phyloP scores from a whole-genome alignment of 1,140 invertebrate genomes.

The Diorhabda sublineata region DNA sequence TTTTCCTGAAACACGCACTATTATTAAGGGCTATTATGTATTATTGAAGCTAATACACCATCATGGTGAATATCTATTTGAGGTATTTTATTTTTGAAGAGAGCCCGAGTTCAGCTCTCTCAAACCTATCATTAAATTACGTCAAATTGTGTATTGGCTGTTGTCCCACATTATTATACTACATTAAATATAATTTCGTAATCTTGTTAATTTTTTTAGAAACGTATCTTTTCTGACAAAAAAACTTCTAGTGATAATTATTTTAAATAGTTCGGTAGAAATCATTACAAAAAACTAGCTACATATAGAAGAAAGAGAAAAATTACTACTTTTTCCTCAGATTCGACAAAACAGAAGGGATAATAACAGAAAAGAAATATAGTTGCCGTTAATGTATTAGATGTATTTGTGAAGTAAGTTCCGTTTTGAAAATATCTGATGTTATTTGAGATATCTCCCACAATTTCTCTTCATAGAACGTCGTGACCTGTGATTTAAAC shows the following conservation, averaged over 20 bases:
- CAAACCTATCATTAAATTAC: constrained; percentile 38
- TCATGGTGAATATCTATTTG: constrained; percentile 33
- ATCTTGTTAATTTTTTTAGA: neutral
- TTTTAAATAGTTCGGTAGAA: neutral
- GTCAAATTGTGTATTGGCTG: constrained; percentile 22
- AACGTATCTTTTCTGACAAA: neutral
- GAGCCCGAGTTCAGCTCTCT: constrained; percentile 24
- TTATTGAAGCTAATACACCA: constrained; percentile 46
- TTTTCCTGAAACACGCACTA: constrained; percentile 38
- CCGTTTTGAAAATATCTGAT: too few species aligned
- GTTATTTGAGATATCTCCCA: too few species aligned
- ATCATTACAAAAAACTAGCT: neutral
- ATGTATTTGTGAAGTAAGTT: too few species aligned
- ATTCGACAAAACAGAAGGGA: too few species aligned
- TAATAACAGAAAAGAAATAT: too few species aligned
- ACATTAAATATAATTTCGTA: constrained; percentile 1
- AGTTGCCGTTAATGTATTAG: too few species aligned
- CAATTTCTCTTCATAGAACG: too few species aligned
- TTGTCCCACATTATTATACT: neutral
- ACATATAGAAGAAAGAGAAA: too few species aligned
- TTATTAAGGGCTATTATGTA: constrained; percentile 47
- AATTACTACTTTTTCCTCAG: too few species aligned
- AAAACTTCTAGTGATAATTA: neutral
- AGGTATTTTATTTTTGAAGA: constrained; percentile 29
- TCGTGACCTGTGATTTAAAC: too few species aligned